A percentile compares a stretch with the other conserved stretches of the same genome.
phyloP scores from a whole-genome alignment of 1,140 invertebrate genomes.

The Cardiocondyla obscurior region DNA sequence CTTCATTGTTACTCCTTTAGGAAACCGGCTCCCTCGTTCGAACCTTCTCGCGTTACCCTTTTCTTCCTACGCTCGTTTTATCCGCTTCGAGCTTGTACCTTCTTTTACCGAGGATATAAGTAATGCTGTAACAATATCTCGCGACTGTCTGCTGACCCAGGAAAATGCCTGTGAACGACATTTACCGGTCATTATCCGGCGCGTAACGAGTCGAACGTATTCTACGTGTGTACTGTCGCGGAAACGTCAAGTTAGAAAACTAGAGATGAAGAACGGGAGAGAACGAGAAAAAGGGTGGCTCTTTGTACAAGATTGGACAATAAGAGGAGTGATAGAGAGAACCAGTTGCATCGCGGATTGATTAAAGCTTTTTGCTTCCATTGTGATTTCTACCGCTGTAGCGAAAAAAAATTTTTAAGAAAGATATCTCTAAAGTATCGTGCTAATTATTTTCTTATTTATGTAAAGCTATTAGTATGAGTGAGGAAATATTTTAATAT shows the following conservation, averaged over 20 bases:
- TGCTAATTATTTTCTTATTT: constrained; percentile 11
- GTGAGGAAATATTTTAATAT: not conserved
- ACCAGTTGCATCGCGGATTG: constrained; percentile 42
- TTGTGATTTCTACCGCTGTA: constrained; percentile 21
- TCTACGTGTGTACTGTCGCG: constrained; percentile 22
- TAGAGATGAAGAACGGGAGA: not conserved
- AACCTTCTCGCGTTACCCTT: constrained; percentile 27
- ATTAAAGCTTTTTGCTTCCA: constrained; percentile 19
- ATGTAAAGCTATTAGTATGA: not conserved
- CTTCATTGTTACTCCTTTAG: constrained; percentile 69
- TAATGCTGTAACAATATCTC: constrained; percentile 58
- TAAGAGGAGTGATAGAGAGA: not conserved
- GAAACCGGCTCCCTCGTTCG: constrained; percentile 10
- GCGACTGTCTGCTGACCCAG: constrained; percentile 44
- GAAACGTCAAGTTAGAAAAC: constrained; percentile 35
- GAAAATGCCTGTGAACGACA: constrained; percentile 46
- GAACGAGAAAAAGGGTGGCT: not conserved
- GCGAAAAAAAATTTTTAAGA: not conserved
- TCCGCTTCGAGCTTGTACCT: not conserved
- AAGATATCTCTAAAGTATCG: not conserved
- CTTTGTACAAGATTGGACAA: constrained; percentile 32
- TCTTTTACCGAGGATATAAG: constrained; percentile 16
- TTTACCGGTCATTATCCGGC: constrained; percentile 60
- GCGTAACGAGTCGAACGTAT: constrained; percentile 54
- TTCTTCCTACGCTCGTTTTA: not conserved